Conservation (phyloP, 1,140 invertebrate species). For the Caenorhabditis briggsae region DNA sequence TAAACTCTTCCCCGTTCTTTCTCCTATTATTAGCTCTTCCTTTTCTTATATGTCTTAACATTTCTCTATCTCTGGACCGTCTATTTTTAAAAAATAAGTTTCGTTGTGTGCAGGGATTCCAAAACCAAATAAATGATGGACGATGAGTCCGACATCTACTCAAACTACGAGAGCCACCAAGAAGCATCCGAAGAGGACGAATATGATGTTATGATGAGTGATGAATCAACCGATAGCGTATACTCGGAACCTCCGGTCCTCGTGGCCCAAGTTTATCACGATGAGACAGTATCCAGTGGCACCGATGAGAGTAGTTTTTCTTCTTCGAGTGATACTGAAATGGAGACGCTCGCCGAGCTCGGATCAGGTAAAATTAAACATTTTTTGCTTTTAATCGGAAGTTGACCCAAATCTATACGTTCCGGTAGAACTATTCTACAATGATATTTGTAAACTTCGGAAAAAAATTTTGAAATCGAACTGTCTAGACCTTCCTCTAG, state of each 20-base stretch:
- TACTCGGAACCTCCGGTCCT: slow-evolving; percentile 11
- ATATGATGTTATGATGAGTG: background rate
- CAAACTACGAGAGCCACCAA: background rate
- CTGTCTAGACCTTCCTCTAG: too few relatives aligned
- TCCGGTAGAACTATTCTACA: too few relatives aligned
- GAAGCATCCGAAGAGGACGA: background rate
- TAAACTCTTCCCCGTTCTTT: too few relatives aligned
- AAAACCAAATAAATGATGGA: background rate
- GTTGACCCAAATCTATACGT: too few relatives aligned
- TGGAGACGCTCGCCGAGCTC: background rate
- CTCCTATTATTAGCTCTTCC: background rate
- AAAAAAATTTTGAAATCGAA: too few relatives aligned
- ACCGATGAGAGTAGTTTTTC: background rate
- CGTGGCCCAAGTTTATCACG: background rate
- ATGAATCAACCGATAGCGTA: background rate
- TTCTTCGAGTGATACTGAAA: background rate
- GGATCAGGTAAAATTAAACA: slow-evolving; percentile 16
- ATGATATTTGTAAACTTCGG: too few relatives aligned
- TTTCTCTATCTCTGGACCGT: background rate
- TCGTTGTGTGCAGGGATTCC: background rate
- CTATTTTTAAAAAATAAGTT: background rate
- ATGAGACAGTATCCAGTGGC: background rate
- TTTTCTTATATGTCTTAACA: background rate
- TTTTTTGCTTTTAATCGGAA: too few relatives aligned
- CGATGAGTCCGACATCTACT: background rate